Percentiles rank a stretch among this genome's conserved stretches.
phyloP scores from a whole-genome alignment of 64 coral and sea anemone genomes.

The Porites lutea region DNA sequence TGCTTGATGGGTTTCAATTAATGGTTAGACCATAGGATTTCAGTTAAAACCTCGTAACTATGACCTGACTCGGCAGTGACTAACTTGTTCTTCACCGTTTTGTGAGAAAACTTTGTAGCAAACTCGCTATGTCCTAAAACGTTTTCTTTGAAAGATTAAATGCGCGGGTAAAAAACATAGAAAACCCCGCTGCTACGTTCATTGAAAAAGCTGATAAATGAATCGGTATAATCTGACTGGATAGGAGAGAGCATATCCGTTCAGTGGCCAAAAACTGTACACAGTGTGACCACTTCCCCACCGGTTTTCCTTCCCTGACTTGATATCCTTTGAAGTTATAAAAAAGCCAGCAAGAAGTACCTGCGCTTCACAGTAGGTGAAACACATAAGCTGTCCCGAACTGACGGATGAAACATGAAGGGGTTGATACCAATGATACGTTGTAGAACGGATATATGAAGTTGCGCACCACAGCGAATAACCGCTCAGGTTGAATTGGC shows the following conservation, averaged over 20 bases:
- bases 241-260: constrained; percentile 2
- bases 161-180: background rate
- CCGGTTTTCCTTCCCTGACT: background rate
- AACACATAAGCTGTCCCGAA: background rate
- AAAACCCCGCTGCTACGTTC: background rate
- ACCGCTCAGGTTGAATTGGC: background rate
- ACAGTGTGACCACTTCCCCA: constrained; percentile 11
- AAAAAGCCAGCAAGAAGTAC: background rate
- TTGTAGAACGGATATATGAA: background rate
- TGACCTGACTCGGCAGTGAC: no score
- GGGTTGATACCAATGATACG: no score
- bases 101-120: no score
- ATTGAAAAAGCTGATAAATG: background rate
- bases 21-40: no score
- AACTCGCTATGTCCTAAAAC: no score
- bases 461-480: background rate
- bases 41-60: no score
- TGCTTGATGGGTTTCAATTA: no score
- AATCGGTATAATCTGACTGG: background rate
- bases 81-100: no score
- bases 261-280: background rate
- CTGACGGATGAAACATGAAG: background rate
- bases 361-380: background rate
- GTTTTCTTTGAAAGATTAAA: no score
- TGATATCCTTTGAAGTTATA: background rate